Evolutionary conservation across 2,113 vertebrate species (phyloP).

Genomic region (Psilopsiagon aurifrons): DNA sequence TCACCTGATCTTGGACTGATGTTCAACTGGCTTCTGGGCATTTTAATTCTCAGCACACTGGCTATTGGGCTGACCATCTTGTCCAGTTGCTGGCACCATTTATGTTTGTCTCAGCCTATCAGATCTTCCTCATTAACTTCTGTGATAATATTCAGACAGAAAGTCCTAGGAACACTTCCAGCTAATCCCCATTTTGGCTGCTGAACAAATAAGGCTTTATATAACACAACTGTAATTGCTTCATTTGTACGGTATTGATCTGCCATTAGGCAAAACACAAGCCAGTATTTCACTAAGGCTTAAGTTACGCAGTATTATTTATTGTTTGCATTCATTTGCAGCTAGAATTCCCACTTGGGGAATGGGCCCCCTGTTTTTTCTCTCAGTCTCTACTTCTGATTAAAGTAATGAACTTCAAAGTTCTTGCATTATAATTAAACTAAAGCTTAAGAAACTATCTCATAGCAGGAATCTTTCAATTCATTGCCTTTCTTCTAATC

Average conservation of each 20-base stretch:
- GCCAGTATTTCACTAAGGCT: neutral
- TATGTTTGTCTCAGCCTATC: conserved; percentile 52
- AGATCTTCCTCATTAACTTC: conserved; percentile 64
- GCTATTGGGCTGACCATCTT: neutral
- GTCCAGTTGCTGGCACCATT: conserved; percentile 4
- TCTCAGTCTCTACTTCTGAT: neutral
- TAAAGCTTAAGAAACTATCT: neutral
- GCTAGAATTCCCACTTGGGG: neutral
- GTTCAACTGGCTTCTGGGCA: conserved; percentile 42
- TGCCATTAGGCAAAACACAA: conserved; percentile 48
- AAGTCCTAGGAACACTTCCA: conserved; percentile 66
- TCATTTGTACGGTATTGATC: conserved; percentile 66
- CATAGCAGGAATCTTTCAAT: neutral
- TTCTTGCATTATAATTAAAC: neutral
- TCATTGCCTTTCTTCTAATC: neutral
- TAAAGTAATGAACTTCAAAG: conserved; percentile 31
- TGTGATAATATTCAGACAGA: conserved; percentile 50
- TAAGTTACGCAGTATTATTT: neutral
- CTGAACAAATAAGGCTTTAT: conserved; percentile 62
- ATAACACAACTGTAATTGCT: conserved; percentile 53
- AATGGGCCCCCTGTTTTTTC: neutral
- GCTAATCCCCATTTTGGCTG: conserved; percentile 59
- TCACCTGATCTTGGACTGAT: conserved; percentile 48
- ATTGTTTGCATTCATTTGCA: neutral
- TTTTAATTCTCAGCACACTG: conserved; percentile 54